Evolutionary conservation across 2,888 invertebrate species (phyloP), one percentile per base, ranked within the genome.

Genomic region (Ethmia dodecea): DNA sequence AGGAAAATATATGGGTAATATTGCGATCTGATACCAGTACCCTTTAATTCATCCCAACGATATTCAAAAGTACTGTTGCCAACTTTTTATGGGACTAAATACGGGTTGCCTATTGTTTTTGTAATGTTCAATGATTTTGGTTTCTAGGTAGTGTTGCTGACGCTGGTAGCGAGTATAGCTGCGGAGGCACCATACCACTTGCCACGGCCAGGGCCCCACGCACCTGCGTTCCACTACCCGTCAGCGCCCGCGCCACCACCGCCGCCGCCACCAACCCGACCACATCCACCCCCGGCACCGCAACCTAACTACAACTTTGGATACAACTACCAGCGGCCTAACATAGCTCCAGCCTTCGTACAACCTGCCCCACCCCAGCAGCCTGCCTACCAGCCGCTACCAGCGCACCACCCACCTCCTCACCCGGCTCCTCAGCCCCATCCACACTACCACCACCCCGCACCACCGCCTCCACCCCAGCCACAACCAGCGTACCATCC

Each of bases 101-200:
- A 22, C 22, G 22, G 8, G 22, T 22, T 9, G 18, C 18, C 6
- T 5, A 3, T 22, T 2, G 22, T 8, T 22, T 3, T n/a, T 22
- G 8, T 22, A n/a, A 22, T n/a, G 12, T 26, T 4, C 11, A 26
- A n/a, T 5, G 6, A 3, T 26, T 12, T 3, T 41, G 48, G 30
- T 41, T 72, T 72, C 25, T 71, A 84, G 84, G 64, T 83, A 42
- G 47, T 68, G 38, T 47, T 83, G 46, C 44, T 84, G 49, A 67
- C 75, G 42, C 42, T 81, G 52, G 65, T 81, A 24, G 69, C 69
- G 37, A 67, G 63, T 31, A 62, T 70, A 41, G 63, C 52, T 33
- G 76, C 71, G 15, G 84, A 84, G 61, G 84, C 83, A 9, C 84
- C 81, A 3, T 86, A 86, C 52, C 58, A 78, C 35, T 46, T 81